Percentiles rank a stretch among this genome's conserved stretches.
Evolutionary conservation across 2,113 vertebrate species (phyloP).

Genomic region (Pangasianodon gigas): DNA sequence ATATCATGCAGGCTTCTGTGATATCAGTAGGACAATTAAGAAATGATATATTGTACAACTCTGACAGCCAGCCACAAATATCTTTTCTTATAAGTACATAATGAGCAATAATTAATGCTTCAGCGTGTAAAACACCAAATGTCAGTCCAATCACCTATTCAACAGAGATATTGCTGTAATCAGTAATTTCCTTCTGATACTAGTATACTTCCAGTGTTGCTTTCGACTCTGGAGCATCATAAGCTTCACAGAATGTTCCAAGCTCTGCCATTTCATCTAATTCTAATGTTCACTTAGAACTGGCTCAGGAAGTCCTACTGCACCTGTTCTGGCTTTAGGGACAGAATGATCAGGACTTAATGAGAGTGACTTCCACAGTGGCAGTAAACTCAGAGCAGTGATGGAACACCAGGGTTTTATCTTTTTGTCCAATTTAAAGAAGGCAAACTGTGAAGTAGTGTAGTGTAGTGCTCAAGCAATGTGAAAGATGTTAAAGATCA

Average conservation of each 20-base stretch:
- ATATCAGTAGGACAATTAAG: neutral
- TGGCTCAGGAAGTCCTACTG: slow-evolving; percentile 9
- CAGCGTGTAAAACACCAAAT: neutral
- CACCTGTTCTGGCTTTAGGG: neutral
- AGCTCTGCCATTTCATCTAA: neutral
- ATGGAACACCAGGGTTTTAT: neutral
- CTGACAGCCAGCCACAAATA: neutral
- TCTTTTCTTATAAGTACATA: neutral
- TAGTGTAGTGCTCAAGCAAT: neutral
- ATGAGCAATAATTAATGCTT: neutral
- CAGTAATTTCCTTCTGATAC: neutral
- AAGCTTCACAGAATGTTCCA: neutral
- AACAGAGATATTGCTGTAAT: neutral
- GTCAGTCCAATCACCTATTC: neutral
- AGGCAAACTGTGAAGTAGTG: neutral
- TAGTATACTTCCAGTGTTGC: neutral
- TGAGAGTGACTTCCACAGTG: neutral
- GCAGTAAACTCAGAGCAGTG: neutral
- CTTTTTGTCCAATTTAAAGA: neutral
- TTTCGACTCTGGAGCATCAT: neutral
- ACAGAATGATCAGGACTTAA: neutral
- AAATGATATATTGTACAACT: neutral
- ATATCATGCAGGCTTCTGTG: neutral
- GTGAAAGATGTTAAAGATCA: neutral
- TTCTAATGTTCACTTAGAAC: neutral